Percentiles rank a stretch among this genome's conserved stretches.
phyloP scores from a whole-genome alignment of 2,797 vertebrate species.

The Crax fasciolata region DNA sequence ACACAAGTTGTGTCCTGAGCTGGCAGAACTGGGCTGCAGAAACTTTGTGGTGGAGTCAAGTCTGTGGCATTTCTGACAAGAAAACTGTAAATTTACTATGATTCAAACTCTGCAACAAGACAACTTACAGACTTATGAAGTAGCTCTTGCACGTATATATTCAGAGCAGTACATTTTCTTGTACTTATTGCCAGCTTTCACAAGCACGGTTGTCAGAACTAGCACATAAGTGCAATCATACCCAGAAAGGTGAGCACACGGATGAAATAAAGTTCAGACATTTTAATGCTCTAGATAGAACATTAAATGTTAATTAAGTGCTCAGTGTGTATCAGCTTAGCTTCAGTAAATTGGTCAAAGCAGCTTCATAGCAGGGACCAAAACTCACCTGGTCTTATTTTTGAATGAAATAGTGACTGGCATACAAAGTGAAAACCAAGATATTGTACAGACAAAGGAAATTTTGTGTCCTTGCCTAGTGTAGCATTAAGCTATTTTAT shows the following conservation, averaged over 20 bases:
- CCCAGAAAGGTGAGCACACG: neutral
- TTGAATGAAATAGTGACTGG: neutral
- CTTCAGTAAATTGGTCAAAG: neutral
- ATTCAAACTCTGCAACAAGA: neutral
- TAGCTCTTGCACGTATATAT: neutral
- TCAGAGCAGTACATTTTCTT: neutral
- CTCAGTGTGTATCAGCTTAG: neutral
- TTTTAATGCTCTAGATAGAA: neutral
- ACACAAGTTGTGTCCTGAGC: neutral
- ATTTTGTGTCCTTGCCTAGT: neutral
- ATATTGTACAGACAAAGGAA: neutral
- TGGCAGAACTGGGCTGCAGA: neutral
- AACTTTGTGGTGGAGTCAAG: neutral
- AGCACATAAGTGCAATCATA: neutral
- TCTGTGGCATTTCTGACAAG: neutral
- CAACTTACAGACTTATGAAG: neutral
- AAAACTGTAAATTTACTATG: neutral
- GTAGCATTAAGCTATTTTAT: neutral
- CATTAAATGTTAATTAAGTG: neutral
- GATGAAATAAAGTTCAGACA: neutral
- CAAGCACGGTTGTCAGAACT: neutral
- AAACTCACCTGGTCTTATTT: neutral
- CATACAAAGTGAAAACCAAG: neutral
- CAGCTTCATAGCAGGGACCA: neutral
- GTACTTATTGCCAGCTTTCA: neutral